A percentile compares a stretch with the other conserved stretches of the same genome.
Evolutionary conservation across 2,888 invertebrate genomes (phyloP).

Genomic region (Nymphalis c-album): DNA sequence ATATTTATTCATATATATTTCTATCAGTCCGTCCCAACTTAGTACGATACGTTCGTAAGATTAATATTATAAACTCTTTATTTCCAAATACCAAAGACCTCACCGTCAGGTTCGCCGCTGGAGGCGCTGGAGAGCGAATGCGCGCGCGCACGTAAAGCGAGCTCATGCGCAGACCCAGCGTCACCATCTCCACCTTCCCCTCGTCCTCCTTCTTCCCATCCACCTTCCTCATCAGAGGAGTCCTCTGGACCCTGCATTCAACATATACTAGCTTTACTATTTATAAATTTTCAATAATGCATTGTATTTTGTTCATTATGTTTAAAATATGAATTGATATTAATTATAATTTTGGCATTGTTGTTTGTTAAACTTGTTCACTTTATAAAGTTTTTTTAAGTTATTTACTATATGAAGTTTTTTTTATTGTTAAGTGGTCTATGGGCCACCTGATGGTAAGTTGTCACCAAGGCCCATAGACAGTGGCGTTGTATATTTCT

Average conservation of each 20-base stretch:
- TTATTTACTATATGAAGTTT: no score
- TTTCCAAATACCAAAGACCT: constrained; percentile 2
- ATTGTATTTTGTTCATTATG: neutral
- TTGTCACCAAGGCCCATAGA: no score
- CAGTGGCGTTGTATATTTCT: no score
- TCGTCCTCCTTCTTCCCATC: constrained; percentile 81
- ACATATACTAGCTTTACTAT: neutral
- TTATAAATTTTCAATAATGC: no score
- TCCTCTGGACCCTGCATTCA: constrained; percentile 61
- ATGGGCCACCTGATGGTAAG: no score
- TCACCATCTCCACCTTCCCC: constrained; percentile 62
- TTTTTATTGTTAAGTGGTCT: no score
- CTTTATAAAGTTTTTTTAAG: no score
- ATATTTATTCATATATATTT: no score
- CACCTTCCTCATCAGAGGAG: constrained; percentile 70
- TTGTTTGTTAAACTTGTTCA: no score
- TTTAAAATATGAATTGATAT: neutral
- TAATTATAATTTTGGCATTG: neutral
- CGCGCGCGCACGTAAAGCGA: constrained; percentile 57
- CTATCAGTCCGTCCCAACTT: no score
- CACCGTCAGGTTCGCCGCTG: constrained; percentile 69
- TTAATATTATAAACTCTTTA: no score
- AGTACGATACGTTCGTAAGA: no score
- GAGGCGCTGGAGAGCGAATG: constrained; percentile 74
- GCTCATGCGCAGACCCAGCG: constrained; percentile 51